Base-by-base conservation (phyloP, 2,888 invertebrate species). In the Pterostichus niger region DNA sequence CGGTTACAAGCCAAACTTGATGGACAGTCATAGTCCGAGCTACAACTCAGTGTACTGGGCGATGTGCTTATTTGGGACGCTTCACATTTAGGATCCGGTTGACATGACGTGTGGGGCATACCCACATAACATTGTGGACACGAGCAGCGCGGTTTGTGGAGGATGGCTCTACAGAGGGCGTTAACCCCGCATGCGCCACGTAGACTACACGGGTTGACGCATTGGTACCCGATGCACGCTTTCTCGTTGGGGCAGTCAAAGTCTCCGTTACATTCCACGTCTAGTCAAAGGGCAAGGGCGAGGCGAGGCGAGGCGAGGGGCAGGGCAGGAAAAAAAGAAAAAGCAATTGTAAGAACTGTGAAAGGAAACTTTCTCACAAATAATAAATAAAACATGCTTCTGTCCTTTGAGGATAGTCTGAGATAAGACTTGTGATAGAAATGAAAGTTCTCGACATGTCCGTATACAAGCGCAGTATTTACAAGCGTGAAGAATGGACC, bases 201-300 rank as follows among this genome's bases (percentile, higher is more conserved):
- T 88, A 97, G 93, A 88, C 94, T 94, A 92, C 97, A 98, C 86
- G 97, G 97, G 91, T 97, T 96, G 91, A 95, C 93, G 91, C 97
- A 98, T 91, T 96, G 95, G 91, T 95, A 94, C 92, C 96, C 95
- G 91, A 96, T 93, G 92, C 97, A 98, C 90, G 96, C 95, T 92
- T 96, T 96, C 92, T 97, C 96, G 91, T 95, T 95, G 87, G 96
- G 94, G 92, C 97, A 98, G 92, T 97, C 97, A 92, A 94, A 93
- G 93, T 97, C 96, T 91, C 94, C 94, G 92, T 94, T 94, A 92
- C 97, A 97, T 94, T 96, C 96, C 87, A 90, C 90, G 87, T 90
- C 90, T 90, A 89, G 84, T 84, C 84, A 84, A 84, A 84, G 85
- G 84, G 83, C 85, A 84, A 44, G 56, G 35, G 61, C 46, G 85